Base-by-base conservation (phyloP, 2,113 vertebrate genomes). In the Cavia aperea region DNA sequence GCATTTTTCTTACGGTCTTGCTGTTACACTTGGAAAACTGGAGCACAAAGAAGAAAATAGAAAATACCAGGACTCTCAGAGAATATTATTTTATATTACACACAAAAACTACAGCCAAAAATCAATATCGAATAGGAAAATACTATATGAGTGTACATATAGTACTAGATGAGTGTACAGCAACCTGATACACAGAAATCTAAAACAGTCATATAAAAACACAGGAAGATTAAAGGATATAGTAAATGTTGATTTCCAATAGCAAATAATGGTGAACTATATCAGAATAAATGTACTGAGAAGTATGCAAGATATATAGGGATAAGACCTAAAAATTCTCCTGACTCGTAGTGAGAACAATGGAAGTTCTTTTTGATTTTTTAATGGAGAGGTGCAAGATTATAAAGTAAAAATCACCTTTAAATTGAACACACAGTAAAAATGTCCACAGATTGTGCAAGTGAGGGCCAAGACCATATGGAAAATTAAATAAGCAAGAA, bases 281-380 rank as follows among this genome's bases (percentile, higher is more conserved):
- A 72, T 86, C 91, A 18, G 2, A 90, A 68, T 79, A 94, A 94
- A 21, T 58, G 19, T n/a, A 49, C 77, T 82, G 46, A 90, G 18
- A 90, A 88, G 62, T 79, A 78, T 56, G 3, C 54, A 73, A 89
- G 4, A 31, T 2, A 29, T 29, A 26, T 66, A 54, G 39, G 7
- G 36, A 90, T 92, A 90, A 93, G 81, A 88, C 13, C 29, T 77
- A 16, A 86, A 78, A 90, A 63, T 65, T 91, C 51, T 89, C 24
- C 75, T 82, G 3, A 68, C 24, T 82, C 23, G 39, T 39, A 63
- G 3, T 81, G 68, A 75, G 16, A 78, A 11, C 39, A 92, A 39
- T 26, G 24, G 18, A 91, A 92, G 66, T 36, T 87, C 65, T 36
- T 58, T 13, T 13, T 39, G 33, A 75, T 65, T 54, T 39, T 91